phyloP scores from a whole-genome alignment of 2,797 vertebrate genomes.

The Pelochelys cantorii region DNA sequence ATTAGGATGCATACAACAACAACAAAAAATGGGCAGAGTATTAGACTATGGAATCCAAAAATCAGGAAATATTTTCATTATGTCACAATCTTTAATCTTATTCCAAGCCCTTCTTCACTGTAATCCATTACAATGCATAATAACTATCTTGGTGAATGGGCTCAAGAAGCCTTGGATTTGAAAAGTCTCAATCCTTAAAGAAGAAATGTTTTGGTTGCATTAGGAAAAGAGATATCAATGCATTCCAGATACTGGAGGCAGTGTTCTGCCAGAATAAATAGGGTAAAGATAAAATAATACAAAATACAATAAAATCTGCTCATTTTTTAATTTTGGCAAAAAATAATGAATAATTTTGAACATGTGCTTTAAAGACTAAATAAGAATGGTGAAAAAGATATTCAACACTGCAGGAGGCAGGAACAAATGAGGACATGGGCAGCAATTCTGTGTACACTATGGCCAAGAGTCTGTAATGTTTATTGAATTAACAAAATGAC shows the following conservation, averaged over 20 bases:
- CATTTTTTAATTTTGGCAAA: neutral
- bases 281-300: slow-evolving; percentile 3
- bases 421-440: neutral
- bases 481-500: neutral
- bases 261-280: slow-evolving; percentile 9
- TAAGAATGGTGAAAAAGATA: neutral
- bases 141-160: neutral
- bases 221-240: neutral
- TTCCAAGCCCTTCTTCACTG: neutral
- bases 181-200: neutral
- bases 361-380: neutral
- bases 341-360: neutral
- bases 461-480: neutral
- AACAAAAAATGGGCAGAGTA: neutral
- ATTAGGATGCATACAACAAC: neutral
- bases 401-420: neutral
- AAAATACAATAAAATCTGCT: neutral
- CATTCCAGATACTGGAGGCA: neutral
- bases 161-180: neutral
- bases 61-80: slow-evolving; percentile 9
- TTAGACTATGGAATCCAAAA: neutral
- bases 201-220: neutral
- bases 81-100: neutral
- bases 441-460: neutral
- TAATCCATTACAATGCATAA: neutral